These are phyloP conservation scores for Drosophila chauvacae DNA, from an alignment of 1,140 invertebrate species.

Conservation along the genomic window DNA sequence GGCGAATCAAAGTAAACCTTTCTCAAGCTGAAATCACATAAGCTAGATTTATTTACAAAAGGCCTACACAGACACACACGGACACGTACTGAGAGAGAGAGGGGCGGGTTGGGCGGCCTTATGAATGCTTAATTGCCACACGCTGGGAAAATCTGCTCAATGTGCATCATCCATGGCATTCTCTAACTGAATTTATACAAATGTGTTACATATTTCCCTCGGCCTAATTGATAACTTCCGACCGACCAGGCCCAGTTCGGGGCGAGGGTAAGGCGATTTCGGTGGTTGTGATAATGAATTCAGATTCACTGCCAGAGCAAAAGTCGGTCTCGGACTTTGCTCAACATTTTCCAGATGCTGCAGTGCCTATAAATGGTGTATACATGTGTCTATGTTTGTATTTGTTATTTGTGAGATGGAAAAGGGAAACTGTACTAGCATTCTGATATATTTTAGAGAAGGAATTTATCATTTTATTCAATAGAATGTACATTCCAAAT, in stretches of 20 bases:
- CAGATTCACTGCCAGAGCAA: constrained; percentile 72
- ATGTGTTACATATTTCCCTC: constrained; percentile 78
- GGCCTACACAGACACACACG: constrained; percentile 32
- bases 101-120: not conserved
- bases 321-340: constrained; percentile 41
- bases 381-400: not conserved
- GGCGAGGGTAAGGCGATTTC: not conserved
- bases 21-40: constrained; percentile 74
- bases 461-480: not conserved
- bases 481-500: not conserved
- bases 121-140: constrained; percentile 71
- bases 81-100: not conserved
- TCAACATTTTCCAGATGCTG: constrained; percentile 22
- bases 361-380: constrained; percentile 5
- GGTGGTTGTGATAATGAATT: constrained; percentile 77
- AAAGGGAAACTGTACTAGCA: constrained; percentile 29
- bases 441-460: not conserved
- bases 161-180: constrained; percentile 32
- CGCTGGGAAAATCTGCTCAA: constrained; percentile 62
- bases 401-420: constrained; percentile 4
- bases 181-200: constrained; percentile 81
- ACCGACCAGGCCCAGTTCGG: constrained; percentile 30
- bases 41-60: constrained; percentile 82
- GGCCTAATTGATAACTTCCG: constrained; percentile 80
- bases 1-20: constrained; percentile 77